phyloP scores from a whole-genome alignment of 2,888 invertebrate species.

The Acholoe squamosa region DNA sequence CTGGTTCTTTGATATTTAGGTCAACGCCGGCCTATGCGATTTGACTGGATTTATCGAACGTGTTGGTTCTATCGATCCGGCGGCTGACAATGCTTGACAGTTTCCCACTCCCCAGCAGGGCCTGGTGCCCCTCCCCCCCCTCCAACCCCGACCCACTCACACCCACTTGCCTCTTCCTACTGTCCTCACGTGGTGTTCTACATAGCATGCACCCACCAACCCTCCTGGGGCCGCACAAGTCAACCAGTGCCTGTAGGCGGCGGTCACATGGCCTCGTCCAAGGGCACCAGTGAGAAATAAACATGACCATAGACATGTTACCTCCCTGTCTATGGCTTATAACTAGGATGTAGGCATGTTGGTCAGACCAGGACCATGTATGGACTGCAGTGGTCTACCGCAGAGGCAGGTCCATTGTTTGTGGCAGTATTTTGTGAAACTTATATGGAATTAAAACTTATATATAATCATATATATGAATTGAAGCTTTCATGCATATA shows the following conservation, averaged over 20 bases:
- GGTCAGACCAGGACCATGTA: too few relatives aligned
- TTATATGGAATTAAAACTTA: too few relatives aligned
- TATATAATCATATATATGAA: too few relatives aligned
- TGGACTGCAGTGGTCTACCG: too few relatives aligned
- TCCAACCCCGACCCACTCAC: neutral
- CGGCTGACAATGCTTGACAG: conserved; percentile 33
- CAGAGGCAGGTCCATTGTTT: too few relatives aligned
- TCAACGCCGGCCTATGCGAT: neutral
- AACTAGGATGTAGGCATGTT: neutral
- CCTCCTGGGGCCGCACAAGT: neutral
- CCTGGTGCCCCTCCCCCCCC: neutral
- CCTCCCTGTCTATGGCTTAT: neutral
- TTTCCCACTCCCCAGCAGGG: neutral
- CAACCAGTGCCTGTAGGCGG: too few relatives aligned
- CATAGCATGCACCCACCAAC: neutral
- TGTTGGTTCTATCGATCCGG: conserved; percentile 33
- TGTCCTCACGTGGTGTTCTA: neutral
- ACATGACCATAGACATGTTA: conserved; percentile 21
- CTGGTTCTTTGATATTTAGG: conserved; percentile 36
- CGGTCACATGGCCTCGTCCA: neutral
- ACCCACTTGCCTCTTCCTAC: neutral
- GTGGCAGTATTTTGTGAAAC: too few relatives aligned
- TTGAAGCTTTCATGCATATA: too few relatives aligned
- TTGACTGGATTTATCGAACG: conserved; percentile 37
- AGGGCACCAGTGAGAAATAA: neutral